Percentiles rank a stretch among this genome's conserved stretches.
phyloP scores from a whole-genome alignment of 2,113 vertebrate genomes.

The Strigops habroptila region DNA sequence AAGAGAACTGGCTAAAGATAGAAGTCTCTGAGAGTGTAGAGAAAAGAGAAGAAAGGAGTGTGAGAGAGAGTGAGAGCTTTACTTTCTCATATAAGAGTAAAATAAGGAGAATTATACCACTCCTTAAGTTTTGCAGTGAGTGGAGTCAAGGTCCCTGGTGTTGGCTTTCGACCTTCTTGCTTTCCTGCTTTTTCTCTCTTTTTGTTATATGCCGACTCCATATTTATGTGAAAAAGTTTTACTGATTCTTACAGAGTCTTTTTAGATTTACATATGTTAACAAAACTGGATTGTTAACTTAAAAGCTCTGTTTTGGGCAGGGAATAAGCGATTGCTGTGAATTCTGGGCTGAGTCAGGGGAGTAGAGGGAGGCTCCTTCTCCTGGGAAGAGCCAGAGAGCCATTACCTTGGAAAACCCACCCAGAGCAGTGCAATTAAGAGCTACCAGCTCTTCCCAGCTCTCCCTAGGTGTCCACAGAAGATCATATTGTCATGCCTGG shows the following conservation, averaged over 20 bases:
- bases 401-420: not conserved
- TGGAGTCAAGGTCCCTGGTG: not conserved
- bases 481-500: rapidly evolving
- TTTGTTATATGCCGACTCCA: not conserved
- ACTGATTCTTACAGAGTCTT: not conserved
- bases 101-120: not conserved
- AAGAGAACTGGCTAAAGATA: conserved; percentile 36
- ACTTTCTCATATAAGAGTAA: not conserved
- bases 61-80: not conserved
- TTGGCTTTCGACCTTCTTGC: not conserved
- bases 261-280: not conserved
- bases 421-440: not conserved
- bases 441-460: not conserved
- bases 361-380: not conserved
- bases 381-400: not conserved
- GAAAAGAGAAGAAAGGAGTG: not conserved
- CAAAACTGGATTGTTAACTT: not conserved
- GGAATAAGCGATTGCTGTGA: not conserved
- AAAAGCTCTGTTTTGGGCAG: not conserved
- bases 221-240: not conserved
- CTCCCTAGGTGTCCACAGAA: not conserved
- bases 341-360: not conserved
- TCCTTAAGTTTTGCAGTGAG: not conserved
- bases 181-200: not conserved
- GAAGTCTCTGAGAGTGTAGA: not conserved